These are phyloP conservation scores for Episyrphus balteatus DNA, from an alignment of 1,140 invertebrate species.

Conservation along the genomic window DNA sequence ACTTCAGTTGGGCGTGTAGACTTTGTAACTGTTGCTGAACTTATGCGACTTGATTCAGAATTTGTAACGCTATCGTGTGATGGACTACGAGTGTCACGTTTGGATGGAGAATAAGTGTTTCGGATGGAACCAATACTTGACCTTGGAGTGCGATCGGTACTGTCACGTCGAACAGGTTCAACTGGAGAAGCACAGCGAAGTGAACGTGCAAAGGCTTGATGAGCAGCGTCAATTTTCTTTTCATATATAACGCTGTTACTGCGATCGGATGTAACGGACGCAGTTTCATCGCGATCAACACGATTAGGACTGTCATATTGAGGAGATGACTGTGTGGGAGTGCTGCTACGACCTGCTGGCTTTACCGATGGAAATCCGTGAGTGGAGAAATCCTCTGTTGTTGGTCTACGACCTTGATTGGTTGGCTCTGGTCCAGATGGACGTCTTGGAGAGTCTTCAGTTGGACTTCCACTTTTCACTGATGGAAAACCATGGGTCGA, in stretches of 20 bases:
- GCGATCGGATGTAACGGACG: too few species aligned
- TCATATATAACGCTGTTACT: slow-evolving; percentile 23
- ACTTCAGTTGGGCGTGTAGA: background rate
- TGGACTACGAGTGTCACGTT: slow-evolving; percentile 24
- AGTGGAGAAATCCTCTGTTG: background rate
- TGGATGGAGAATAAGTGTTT: slow-evolving; percentile 8
- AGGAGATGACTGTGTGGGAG: background rate
- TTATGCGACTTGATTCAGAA: slow-evolving; percentile 29
- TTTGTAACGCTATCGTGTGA: slow-evolving; percentile 30
- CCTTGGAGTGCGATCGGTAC: slow-evolving; percentile 17
- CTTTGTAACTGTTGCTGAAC: slow-evolving; percentile 25
- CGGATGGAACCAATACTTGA: slow-evolving; percentile 26
- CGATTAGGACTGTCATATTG: too few species aligned
- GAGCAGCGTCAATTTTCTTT: slow-evolving; percentile 50
- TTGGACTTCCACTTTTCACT: slow-evolving; percentile 7
- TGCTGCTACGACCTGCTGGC: background rate
- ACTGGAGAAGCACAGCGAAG: slow-evolving; percentile 44
- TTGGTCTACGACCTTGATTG: slow-evolving; percentile 14
- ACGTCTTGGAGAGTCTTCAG: background rate
- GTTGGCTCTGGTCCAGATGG: background rate
- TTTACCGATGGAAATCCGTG: slow-evolving; percentile 11
- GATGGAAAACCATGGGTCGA: slow-evolving; percentile 24
- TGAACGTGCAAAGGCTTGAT: slow-evolving; percentile 58
- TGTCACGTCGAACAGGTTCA: slow-evolving; percentile 18
- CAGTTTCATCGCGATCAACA: too few species aligned